Conservation (phyloP, 2,888 invertebrate species). For the Bimastos eiseni region DNA sequence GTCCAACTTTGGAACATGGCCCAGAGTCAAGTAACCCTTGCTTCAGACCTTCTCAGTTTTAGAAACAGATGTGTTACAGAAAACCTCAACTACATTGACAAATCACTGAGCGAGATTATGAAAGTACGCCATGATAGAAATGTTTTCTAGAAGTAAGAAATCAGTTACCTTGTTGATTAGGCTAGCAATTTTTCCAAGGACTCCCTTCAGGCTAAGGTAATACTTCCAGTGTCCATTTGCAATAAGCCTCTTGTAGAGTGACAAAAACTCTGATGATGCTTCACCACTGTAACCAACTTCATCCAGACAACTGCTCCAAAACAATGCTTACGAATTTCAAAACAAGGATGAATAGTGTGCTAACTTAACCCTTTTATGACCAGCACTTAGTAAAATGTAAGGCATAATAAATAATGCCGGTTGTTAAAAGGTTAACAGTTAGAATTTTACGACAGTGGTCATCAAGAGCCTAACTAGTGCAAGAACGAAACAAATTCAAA, state of each 20-base stretch:
- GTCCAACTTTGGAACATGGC: too few species aligned
- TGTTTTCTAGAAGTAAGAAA: neutral
- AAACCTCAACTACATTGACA: neutral
- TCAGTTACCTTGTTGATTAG: constrained; percentile 79
- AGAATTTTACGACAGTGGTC: too few species aligned
- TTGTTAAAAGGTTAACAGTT: too few species aligned
- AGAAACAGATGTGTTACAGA: neutral
- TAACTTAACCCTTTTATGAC: too few species aligned
- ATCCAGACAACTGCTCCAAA: constrained; percentile 67
- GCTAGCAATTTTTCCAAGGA: constrained; percentile 80
- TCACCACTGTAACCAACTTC: constrained; percentile 86
- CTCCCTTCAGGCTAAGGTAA: constrained; percentile 82
- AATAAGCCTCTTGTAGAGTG: constrained; percentile 82
- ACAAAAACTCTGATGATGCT: constrained; percentile 86
- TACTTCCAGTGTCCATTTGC: constrained; percentile 89
- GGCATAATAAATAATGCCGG: too few species aligned
- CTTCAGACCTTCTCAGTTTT: neutral
- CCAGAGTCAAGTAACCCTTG: too few species aligned
- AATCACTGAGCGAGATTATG: neutral
- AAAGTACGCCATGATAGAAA: neutral
- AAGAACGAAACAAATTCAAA: neutral
- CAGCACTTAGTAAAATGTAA: too few species aligned
- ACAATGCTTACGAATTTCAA: neutral
- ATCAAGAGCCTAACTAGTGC: neutral
- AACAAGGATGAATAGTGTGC: neutral